Base-by-base conservation (phyloP, 2,797 vertebrate genomes). In the Florisuga fusca region DNA sequence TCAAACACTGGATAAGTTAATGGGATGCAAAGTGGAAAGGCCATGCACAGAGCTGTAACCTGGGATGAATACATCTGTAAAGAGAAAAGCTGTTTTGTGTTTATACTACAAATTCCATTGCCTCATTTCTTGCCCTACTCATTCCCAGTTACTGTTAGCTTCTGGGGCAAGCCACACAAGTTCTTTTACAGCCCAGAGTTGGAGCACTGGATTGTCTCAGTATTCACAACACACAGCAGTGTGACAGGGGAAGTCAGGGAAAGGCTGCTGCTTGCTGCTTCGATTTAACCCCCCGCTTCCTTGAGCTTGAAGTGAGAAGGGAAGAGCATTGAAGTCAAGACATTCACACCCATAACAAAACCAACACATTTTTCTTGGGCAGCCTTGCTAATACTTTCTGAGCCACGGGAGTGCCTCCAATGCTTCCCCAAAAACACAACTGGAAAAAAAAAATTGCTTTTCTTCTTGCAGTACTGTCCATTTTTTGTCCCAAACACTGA, bases 401-500 rank as follows among this genome's bases (percentile, higher is more conserved):
- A 87, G 23, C 33, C 45, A n/a, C 0, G 1, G 26, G 43, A 55
- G 27, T 10, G 6, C 31, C 46, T 73, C 33, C 45, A 82, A 76
- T 4, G 13, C 2, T n/a, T 43, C 12, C 33, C 9, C 53, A 29
- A 41, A 84, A 69, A 3, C 6, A 41, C 22, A 90, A 69, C 0
- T 46, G 19, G 29, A 34, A 88, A 71, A 34, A 71, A 34, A 11
- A 72, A 34, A 15, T 2, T 0, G 0, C 0, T 1, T 55, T 78
- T 34, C 33, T 55, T 43, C 58, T 54, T 84, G n/a, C 23, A 85
- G 15, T 31, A 31, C 1, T 71, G 41, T 34, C 16, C 54, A 5
- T 38, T 48, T 92, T 66, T 74, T 21, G 6, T 61, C 62, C 75
- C 21, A 16, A 82, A 34, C 34, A 58, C 43, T 64, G 25, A 63